Base-by-base conservation (phyloP, 2,797 vertebrate genomes). In the Antennarius maculatus region DNA sequence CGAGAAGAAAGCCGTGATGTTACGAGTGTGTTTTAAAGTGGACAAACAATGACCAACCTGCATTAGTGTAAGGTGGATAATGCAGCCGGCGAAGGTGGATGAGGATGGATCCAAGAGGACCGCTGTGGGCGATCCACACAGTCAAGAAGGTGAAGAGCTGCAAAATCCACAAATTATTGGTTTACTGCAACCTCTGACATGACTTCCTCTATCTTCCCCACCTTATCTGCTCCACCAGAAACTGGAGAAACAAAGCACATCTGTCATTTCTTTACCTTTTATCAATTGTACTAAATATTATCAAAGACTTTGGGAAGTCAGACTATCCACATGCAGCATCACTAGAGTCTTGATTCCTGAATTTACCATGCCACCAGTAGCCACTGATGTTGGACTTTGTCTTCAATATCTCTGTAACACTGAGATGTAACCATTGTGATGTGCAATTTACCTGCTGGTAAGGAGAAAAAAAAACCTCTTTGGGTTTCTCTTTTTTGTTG, bases 341-440 rank as follows among this genome's bases (percentile, higher is more conserved):
- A 65, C 37, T 45, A 42, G 12, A 54, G 54, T 71, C 65, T 5
- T 52, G 64, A 80, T 64, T 79, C 61, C 69, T 55, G 58, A 77
- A 52, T 67, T 54, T 11, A n/a, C 74, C 64, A 59, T 71, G 61
- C 73, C 77, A 75, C 61, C 57, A 54, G 50, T 70, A 71, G 74
- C 78, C 80, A 76, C 80, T 81, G 72, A 73, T 71, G 54, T 71
- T 71, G 60, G 73, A 70, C 80, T 63, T 50, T 73, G 61, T 77
- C 58, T 53, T 74, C 60, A n/a, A 39, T 61, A 71, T 85, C 66
- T 69, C 47, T 64, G 27, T 51, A 58, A 77, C 51, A 54, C 74
- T 61, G 63, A 72, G 75, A 77, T 77, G 60, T 70, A 76, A 77
- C 58, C 62, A 53, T 57, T 56, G 71, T 65, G 46, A 84, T 71